Percentiles rank a stretch among this genome's conserved stretches.
Evolutionary conservation across 2,797 vertebrate species (phyloP).

Genomic region (Hirundo rustica): DNA sequence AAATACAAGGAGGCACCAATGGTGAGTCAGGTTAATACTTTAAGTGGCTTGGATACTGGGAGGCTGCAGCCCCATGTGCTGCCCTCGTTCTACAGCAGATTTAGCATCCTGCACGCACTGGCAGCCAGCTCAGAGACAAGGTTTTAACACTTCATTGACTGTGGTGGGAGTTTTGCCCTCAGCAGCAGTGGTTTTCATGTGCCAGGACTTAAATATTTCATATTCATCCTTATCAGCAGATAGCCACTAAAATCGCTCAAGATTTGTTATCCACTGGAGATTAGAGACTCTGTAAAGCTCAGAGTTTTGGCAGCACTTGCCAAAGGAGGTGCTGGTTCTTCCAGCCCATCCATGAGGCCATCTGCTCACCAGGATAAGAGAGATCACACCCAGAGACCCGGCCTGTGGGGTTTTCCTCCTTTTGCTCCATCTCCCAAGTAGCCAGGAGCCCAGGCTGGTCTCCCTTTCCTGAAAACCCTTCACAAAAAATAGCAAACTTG

Average conservation of each 20-base stretch:
- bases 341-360: not conserved
- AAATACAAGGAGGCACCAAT: not conserved
- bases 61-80: not conserved
- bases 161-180: not conserved
- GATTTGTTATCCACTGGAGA: not conserved
- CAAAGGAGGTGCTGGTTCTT: not conserved
- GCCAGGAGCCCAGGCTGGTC: not conserved
- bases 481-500: not conserved
- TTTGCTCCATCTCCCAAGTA: not conserved
- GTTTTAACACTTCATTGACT: not conserved
- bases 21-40: not conserved
- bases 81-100: not conserved
- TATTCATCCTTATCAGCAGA: not conserved
- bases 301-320: not conserved
- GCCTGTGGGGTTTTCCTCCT: rapidly evolving
- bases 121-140: not conserved
- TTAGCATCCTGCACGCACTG: not conserved
- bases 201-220: not conserved
- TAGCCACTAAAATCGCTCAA: not conserved
- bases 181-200: not conserved
- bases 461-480: not conserved
- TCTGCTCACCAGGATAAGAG: not conserved
- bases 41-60: not conserved
- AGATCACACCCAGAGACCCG: not conserved
- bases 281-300: not conserved